Evolutionary conservation across 1,140 invertebrate genomes (phyloP).

Genomic region (Ectropis grisescens): DNA sequence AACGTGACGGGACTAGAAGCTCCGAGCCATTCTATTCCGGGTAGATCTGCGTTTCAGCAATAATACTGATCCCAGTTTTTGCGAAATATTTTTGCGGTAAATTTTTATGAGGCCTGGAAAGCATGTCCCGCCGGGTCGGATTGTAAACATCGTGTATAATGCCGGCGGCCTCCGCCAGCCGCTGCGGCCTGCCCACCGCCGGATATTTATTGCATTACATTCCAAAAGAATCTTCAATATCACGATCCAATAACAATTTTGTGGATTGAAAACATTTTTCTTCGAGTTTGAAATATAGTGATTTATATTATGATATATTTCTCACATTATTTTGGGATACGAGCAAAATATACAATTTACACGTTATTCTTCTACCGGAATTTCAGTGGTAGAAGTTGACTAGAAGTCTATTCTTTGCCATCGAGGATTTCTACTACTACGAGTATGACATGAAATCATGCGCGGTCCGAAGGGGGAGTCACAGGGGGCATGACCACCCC

Average conservation of each 20-base stretch:
- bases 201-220: conserved; percentile 24
- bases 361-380: no score
- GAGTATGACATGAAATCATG: no score
- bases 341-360: no score
- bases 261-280: conserved; percentile 15
- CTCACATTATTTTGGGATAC: no score
- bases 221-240: conserved; percentile 16
- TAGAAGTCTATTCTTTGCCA: no score
- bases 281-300: conserved; percentile 2
- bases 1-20: conserved; percentile 14
- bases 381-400: no score
- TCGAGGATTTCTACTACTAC: no score
- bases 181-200: conserved; percentile 8
- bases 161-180: conserved; percentile 2
- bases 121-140: no score
- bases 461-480: no score
- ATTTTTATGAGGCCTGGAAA: background rate
- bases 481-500: no score
- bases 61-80: background rate
- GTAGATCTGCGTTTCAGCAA: background rate
- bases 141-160: conserved; percentile 12
- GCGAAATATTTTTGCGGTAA: background rate
- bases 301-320: no score
- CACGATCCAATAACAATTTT: conserved; percentile 13
- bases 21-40: conserved; percentile 1